These are phyloP conservation scores for Sarcophilus harrisii DNA, from an alignment of 2,797 vertebrate genomes.

Conservation along the genomic window DNA sequence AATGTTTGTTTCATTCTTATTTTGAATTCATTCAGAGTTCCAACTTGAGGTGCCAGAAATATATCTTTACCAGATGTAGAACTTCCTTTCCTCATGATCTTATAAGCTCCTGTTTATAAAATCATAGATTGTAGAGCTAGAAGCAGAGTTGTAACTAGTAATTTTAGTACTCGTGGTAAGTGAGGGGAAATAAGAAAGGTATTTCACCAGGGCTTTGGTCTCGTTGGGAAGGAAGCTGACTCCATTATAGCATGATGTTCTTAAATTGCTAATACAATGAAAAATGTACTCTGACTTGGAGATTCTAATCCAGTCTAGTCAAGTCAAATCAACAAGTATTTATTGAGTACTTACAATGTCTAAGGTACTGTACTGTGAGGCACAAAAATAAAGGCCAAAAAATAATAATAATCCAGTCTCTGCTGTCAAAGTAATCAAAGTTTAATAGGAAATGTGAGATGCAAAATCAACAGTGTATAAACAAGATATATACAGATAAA, in stretches of 20 bases:
- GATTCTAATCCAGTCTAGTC: neutral
- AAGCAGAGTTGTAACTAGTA: neutral
- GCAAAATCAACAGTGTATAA: neutral
- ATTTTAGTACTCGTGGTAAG: neutral
- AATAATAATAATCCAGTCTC: neutral
- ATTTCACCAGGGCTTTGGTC: neutral
- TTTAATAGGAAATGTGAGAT: neutral
- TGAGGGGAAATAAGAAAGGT: neutral
- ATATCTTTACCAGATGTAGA: neutral
- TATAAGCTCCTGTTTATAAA: neutral
- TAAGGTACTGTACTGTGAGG: neutral
- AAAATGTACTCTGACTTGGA: neutral
- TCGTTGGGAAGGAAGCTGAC: neutral
- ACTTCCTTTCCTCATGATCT: neutral
- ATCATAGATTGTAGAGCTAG: neutral
- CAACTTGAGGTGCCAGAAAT: neutral
- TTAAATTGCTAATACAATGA: neutral
- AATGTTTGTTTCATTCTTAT: neutral
- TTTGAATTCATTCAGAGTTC: slow-evolving; percentile 5
- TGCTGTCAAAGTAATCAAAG: neutral
- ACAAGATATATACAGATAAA: neutral
- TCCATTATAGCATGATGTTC: neutral
- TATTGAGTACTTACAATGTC: neutral
- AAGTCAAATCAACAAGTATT: neutral
- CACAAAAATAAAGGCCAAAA: neutral